These are phyloP conservation scores for Sycophila texana DNA, from an alignment of 2,888 invertebrate species.

Conservation along the genomic window DNA sequence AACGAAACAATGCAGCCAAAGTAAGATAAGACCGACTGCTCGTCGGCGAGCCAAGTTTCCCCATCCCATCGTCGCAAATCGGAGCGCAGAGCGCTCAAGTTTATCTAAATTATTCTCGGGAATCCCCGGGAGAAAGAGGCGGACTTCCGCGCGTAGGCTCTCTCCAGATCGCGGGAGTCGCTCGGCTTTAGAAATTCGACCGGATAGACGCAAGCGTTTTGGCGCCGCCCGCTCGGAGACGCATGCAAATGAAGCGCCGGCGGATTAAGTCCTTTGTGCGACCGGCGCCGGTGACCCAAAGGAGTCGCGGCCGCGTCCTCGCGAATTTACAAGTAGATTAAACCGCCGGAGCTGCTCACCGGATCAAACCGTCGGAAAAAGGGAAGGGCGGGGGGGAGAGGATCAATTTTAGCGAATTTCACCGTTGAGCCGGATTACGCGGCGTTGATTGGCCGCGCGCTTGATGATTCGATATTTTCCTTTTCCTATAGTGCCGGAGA, in stretches of 20 bases:
- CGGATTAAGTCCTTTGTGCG: conserved; percentile 52
- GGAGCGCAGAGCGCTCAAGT: conserved; percentile 27
- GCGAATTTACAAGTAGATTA: conserved; percentile 52
- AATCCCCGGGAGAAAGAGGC: not conserved
- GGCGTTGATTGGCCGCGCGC: not conserved
- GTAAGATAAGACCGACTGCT: conserved; percentile 25
- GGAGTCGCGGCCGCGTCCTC: conserved; percentile 41
- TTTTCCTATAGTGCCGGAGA: too few species aligned
- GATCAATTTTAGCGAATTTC: conserved; percentile 36
- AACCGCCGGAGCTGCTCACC: conserved; percentile 8
- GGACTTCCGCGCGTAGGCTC: not conserved
- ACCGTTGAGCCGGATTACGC: not conserved
- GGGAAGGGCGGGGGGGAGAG: too few species aligned
- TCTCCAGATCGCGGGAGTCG: not conserved
- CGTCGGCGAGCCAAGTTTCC: conserved; percentile 43
- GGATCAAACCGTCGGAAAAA: conserved; percentile 10
- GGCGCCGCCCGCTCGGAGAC: not conserved
- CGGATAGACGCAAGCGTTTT: conserved; percentile 39
- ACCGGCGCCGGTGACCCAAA: conserved; percentile 19
- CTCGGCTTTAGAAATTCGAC: not conserved
- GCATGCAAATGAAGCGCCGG: conserved; percentile 54
- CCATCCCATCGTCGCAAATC: conserved; percentile 20
- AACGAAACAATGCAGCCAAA: conserved; percentile 9
- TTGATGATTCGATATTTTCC: too few species aligned
- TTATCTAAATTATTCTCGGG: conserved; percentile 58